Evolutionary conservation across 2,797 vertebrate genomes (phyloP).

Genomic region (Helarctos malayanus): DNA sequence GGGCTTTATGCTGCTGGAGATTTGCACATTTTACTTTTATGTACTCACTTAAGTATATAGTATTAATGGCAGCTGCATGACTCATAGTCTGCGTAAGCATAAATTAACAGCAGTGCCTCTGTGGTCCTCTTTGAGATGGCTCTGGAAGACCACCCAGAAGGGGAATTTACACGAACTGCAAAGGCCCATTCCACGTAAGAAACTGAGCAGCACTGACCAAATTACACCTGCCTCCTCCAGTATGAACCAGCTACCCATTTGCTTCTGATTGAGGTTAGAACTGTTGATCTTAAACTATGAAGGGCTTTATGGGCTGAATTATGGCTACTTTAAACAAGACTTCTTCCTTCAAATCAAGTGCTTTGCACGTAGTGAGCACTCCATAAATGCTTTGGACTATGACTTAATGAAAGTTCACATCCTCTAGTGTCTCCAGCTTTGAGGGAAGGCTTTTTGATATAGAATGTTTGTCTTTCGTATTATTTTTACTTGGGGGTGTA

Average conservation of each 20-base stretch:
- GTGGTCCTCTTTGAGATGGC: conserved; percentile 60
- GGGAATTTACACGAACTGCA: conserved; percentile 63
- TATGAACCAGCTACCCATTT: conserved; percentile 16
- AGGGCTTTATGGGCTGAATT: conserved; percentile 71
- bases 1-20: conserved; percentile 55
- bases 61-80: conserved; percentile 78
- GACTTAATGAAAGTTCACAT: conserved; percentile 32
- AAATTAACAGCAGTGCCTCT: conserved; percentile 71
- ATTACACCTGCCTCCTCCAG: conserved; percentile 38
- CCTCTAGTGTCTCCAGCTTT: conserved; percentile 47
- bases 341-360: conserved; percentile 68
- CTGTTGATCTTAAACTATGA: conserved; percentile 74
- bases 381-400: conserved; percentile 59
- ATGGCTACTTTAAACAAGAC: conserved; percentile 71
- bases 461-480: not conserved
- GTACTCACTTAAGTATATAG: conserved; percentile 66
- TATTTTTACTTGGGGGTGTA: conserved; percentile 17
- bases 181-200: conserved; percentile 54
- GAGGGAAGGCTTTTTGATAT: not conserved
- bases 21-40: conserved; percentile 71
- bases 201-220: conserved; percentile 18
- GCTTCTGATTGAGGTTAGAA: conserved; percentile 64
- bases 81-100: conserved; percentile 72
- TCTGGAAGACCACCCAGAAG: conserved; percentile 78
- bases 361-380: conserved; percentile 72